Base-by-base conservation (phyloP, 2,888 invertebrate species). In the Gortyna flavago region DNA sequence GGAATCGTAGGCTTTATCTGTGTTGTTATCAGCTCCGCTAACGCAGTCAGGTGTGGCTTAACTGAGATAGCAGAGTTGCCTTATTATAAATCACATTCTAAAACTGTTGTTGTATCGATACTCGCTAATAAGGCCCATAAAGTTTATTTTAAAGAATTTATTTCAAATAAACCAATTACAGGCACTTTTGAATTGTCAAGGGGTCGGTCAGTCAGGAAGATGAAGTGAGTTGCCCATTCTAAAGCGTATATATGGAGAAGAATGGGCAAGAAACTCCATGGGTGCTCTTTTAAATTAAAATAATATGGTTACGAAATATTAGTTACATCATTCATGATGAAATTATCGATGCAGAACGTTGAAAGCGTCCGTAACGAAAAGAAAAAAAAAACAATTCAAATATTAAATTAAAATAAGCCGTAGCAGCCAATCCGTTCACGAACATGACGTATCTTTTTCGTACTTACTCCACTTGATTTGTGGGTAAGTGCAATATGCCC, bases 21-120 rank as follows among this genome's bases (percentile, higher is more conserved):
- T 13, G 68, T 35, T 79, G 73, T 88, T 92, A 92, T 91, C 92
- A 84, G 75, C 62, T 73, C 74, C 64, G 72, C 77, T 79, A 75
- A 83, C 76, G 77, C 84, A 88, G 83, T 86, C 89, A 91, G 91
- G 92, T 89, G 89, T 80, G 90, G 89, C 87, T 79, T 65, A 65
- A 73, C 70, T 65, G 57, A 80, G 88, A 89, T 89, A 89, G 66
- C 72, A 72, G 67, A 57, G 65, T 29, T 70, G 66, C 68, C 69
- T 75, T 80, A 64, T 67, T 69, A 59, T 74, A 75, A 79, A 78
- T 44, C 75, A 72, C 51, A 77, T 72, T 77, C 32, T 75, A 54
- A 70, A 75, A 77, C 35, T 61, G 41, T 71, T 57, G 75, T 72
- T 77, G 57, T 67, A 61, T 83, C 57, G 54, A 78, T 64, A 44